A percentile compares a stretch with the other conserved stretches of the same genome.
phyloP scores from a whole-genome alignment of 2,797 vertebrate genomes.

The Dendrocincla tyrannina region DNA sequence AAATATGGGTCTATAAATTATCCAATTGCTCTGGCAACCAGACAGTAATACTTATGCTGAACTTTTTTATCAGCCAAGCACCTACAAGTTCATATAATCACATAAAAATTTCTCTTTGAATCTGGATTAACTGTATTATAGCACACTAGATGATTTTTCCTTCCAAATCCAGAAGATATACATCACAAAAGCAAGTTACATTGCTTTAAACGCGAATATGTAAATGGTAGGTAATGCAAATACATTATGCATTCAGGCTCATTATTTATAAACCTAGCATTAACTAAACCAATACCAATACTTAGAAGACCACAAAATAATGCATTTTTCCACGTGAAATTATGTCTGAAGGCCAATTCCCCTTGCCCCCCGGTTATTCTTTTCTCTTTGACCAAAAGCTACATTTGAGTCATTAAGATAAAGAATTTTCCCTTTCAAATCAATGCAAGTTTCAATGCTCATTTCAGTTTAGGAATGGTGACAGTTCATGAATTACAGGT shows the following conservation, averaged over 20 bases:
- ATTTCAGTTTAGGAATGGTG: not conserved
- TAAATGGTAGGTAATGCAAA: not conserved
- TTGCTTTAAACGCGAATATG: not conserved
- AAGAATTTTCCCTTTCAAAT: not conserved
- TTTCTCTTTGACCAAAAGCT: not conserved
- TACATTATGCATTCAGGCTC: not conserved
- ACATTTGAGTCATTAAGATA: not conserved
- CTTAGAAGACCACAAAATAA: not conserved
- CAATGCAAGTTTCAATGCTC: not conserved
- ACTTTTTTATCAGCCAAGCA: not conserved
- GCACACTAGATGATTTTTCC: not conserved
- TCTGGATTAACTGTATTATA: not conserved
- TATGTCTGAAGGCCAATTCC: not conserved
- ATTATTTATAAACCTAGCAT: not conserved
- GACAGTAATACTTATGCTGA: not conserved
- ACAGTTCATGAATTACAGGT: constrained; percentile 1
- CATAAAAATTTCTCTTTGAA: not conserved
- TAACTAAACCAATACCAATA: not conserved
- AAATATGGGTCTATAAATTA: not conserved
- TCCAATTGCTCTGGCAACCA: not conserved
- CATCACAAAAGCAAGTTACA: not conserved
- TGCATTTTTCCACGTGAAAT: not conserved
- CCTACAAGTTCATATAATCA: not conserved
- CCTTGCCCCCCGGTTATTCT: not conserved
- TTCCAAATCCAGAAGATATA: not conserved